Base-by-base conservation (phyloP, 2,113 vertebrate genomes). In the Marmota flaviventris region DNA sequence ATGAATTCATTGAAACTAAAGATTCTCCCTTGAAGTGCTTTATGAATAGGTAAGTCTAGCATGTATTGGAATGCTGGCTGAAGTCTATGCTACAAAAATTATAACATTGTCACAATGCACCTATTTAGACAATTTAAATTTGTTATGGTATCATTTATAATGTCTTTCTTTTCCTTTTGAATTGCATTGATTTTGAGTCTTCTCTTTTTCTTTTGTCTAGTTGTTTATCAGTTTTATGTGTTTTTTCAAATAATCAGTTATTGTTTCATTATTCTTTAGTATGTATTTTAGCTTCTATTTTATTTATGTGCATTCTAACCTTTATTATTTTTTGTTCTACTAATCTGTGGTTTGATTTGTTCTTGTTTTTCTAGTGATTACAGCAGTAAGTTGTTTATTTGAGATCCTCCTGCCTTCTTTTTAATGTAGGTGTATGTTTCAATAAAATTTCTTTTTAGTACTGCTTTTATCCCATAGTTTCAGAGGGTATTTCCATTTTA, bases 1-100 rank as follows among this genome's bases (percentile, higher is more conserved):
- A 73, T 69, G 25, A 95, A 78, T 53, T 83, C 13, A 20, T 29
- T 91, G 72, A 96, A 75, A 76, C 63, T 63, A 29, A 51, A 4
- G 5, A 6, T 45, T 76, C 81, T 95, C 37, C 18, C 67, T 76
- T 89, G 20, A 67, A 95, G 96, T 86, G 0, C 2, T 39, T 89
- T 37, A 39, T 56, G 22, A 95, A 76, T 92, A 89, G 82, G 76
- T 92, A 65, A 94, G 25, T 70, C 29, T 69, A 82, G 53, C 24
- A 65, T 61, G 22, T 27, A 22, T 88, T 37, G 34, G 82, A 90
- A 87, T 51, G 91, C 16, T 42, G 58, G 10, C 34, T 90, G 39
- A 81, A 82, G 32, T 85, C 37, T 81, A 67, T 85, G 70, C 8
- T 70, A 39, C 87, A 75, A 85, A 93, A 87, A 65, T 25, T 72